Evolutionary conservation across 2,888 invertebrate species (phyloP).

Genomic region (Lucinisca nassula): DNA sequence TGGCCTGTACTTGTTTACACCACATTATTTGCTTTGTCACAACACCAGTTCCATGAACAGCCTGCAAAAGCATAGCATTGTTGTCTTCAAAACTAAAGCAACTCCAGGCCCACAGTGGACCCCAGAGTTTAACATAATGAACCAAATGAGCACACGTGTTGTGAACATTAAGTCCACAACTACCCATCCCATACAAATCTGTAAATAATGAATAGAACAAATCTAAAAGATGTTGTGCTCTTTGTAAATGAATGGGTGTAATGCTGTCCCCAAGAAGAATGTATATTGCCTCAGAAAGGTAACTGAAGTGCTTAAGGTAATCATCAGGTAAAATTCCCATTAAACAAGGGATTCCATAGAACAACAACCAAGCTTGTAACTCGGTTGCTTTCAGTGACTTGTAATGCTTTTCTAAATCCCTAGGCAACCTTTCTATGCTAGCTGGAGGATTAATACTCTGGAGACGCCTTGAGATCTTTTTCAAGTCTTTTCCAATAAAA

Average conservation of each 20-base stretch:
- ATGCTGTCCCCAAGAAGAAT: conserved; percentile 66
- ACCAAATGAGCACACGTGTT: conserved; percentile 47
- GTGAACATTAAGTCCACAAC: conserved; percentile 61
- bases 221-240: conserved; percentile 30
- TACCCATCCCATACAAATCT: conserved; percentile 40
- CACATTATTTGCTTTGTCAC: background rate
- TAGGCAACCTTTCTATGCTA: conserved; percentile 62
- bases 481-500: conserved; percentile 56
- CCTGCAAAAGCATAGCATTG: background rate
- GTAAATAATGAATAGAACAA: conserved; percentile 45
- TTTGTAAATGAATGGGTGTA: conserved; percentile 26
- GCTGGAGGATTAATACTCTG: conserved; percentile 55
- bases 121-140: conserved; percentile 10
- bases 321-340: conserved; percentile 46
- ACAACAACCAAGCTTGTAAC: conserved; percentile 65
- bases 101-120: conserved; percentile 50
- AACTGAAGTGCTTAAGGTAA: conserved; percentile 55
- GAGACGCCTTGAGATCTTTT: conserved; percentile 29
- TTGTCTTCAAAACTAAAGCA: conserved; percentile 46
- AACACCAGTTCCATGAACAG: background rate
- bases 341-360: conserved; percentile 62
- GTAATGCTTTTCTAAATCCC: conserved; percentile 67
- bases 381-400: conserved; percentile 69
- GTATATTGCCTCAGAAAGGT: conserved; percentile 60
- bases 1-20: background rate